Base-by-base conservation (phyloP, 2,113 vertebrate species). In the Prolemur simus region DNA sequence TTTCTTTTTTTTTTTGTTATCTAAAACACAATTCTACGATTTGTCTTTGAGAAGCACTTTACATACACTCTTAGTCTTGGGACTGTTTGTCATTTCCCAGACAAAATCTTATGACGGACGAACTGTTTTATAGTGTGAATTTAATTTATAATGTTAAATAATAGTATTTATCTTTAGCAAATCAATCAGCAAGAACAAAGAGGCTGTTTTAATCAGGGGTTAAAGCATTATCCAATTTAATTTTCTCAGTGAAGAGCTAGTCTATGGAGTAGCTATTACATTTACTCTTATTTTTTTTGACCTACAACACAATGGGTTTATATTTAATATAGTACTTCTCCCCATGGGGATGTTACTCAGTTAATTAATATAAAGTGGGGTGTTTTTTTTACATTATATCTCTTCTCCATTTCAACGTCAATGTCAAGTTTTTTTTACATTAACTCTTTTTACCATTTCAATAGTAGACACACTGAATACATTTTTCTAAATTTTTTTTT, bases 151-250 rank as follows among this genome's bases (percentile, higher is more conserved):
- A 82, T 20, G 37, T 34, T 68, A 95, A 68, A 76, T 82, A 63
- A 56, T 20, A 68, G 68, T 37, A 95, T 82, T 66, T 92, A 66
- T 37, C 87, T 92, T 74, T 56, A 91, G n/a, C 14, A 88, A 87
- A 71, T 91, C 20, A 71, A 73, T 73, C 20, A 54, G 54, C 64
- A 64, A 81, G 74, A 73, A 42, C 42, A 81, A 63, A 23, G n/a
- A 64, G 11, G 2, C 8, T 85, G 25, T 54, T 82, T 64, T 74
- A 80, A 71, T 94, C 52, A 25, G 52, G 17, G 12, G 13, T 32
- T 64, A 64, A 87, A 74, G 39, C 20, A 60, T 45, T 25, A 60
- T 34, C 29, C 20, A 25, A 13, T 60, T 74, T 45, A 56, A 66
- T 56, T 73, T 56, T 73, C 49, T 58, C 86, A 32, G 15, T 23